Base-by-base conservation (phyloP, 92 coral and sea anemone species). In the Montipora capitata region DNA sequence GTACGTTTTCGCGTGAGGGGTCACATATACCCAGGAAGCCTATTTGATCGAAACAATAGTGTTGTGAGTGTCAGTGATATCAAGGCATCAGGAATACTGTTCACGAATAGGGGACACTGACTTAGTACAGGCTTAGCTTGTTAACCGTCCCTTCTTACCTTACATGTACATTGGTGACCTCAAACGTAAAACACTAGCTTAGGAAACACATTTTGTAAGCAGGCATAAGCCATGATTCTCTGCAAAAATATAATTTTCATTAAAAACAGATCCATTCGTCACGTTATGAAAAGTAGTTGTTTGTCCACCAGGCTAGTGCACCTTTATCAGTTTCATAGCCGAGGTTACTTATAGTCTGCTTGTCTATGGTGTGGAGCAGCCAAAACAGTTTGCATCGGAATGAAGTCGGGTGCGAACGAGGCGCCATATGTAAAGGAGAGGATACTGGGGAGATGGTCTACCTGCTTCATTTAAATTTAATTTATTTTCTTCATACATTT, bases 311-410 rank as follows among this genome's bases (percentile, higher is more conserved):
- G 57, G 57, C 57, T 51, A 51, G 57, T 51, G 57, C 2, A 51
- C 57, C 57, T 51, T 51, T 51, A 51, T 13, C 65, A 59, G 65
- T 59, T 59, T 59, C 65, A 59, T 59, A 59, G 65, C 65, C 65
- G 16, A 27, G 35, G 35, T 27, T 27, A 27, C 12, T 4, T 14
- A 10, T 59, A 59, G 35, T 27, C 65, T 58, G 58, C 58, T 51
- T 7, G 7, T 10, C 65, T 58, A 58, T 58, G 65, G 65, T 16
- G 65, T 58, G 65, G 65, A 58, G 15, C 57, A 51, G 57, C 57
- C 57, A 51, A 51, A 51, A 51, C 57, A 51, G 57, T 51, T 51
- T 51, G 57, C 27, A 20, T 20, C 27, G 27, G 27, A 20, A 20
- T 20, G 27, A 20, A 20, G 27, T 20, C 27, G 0, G 27, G 27